Conservation (phyloP, 2,113 vertebrate species). For the Scalopus aquaticus region DNA sequence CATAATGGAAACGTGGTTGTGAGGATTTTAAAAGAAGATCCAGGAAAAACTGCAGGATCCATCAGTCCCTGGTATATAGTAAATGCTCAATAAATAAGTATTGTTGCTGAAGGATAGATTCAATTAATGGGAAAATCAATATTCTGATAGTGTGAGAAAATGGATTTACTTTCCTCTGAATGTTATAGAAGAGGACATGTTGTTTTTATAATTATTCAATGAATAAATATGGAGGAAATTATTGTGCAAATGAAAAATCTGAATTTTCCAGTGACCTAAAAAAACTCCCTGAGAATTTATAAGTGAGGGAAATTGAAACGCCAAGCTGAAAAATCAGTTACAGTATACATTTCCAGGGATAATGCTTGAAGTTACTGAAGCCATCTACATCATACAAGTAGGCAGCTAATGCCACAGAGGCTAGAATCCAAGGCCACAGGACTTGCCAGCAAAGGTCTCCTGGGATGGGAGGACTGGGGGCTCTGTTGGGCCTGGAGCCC, state of each 20-base stretch:
- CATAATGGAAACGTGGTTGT: not conserved
- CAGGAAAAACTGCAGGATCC: not conserved
- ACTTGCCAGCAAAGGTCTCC: conserved; percentile 81
- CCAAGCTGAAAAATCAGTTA: not conserved
- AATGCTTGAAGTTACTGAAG: conserved; percentile 56
- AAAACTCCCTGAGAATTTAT: conserved; percentile 22
- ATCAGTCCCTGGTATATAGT: conserved; percentile 16
- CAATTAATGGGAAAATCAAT: conserved; percentile 57
- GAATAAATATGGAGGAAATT: conserved; percentile 56
- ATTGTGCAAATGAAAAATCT: conserved; percentile 29
- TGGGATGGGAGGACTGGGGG: conserved; percentile 84
- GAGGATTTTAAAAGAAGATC: not conserved
- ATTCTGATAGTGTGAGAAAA: conserved; percentile 31
- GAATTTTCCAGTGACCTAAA: conserved; percentile 3
- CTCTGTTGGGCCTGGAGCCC: conserved; percentile 81
- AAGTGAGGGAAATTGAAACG: not conserved
- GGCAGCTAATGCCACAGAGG: conserved; percentile 28
- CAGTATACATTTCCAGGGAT: conserved; percentile 42
- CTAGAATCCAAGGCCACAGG: conserved; percentile 58
- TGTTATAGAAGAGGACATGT: conserved; percentile 31
- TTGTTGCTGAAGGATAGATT: conserved; percentile 20
- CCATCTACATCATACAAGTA: conserved; percentile 37
- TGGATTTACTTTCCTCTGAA: conserved; percentile 64
- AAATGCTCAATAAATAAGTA: conserved; percentile 1
- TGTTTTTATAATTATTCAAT: conserved; percentile 66